phyloP scores from a whole-genome alignment of 2,113 vertebrate species.

The Rissa tridactyla region DNA sequence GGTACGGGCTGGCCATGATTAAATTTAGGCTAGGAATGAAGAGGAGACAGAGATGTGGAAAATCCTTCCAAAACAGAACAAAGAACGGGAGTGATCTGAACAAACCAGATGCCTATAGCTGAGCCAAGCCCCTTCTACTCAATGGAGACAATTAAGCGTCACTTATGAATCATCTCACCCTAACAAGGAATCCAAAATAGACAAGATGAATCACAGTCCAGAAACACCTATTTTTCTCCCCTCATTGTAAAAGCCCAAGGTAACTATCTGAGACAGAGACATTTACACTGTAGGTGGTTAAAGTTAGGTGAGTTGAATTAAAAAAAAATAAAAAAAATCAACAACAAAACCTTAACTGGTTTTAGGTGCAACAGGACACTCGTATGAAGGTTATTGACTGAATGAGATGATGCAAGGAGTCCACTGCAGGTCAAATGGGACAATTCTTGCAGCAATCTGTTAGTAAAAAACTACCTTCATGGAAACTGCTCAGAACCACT shows the following conservation, averaged over 20 bases:
- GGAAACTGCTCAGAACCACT: not conserved
- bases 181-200: slow-evolving; percentile 36
- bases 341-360: not conserved
- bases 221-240: slow-evolving; percentile 28
- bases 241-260: not conserved
- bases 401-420: not conserved
- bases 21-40: not conserved
- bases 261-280: not conserved
- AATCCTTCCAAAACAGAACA: not conserved
- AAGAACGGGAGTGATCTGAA: not conserved
- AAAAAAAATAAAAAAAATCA: not conserved
- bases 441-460: not conserved
- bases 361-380: not conserved
- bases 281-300: not conserved
- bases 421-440: not conserved
- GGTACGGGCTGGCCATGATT: not conserved
- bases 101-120: slow-evolving; percentile 18
- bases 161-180: slow-evolving; percentile 20
- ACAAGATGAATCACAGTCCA: slow-evolving; percentile 43
- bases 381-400: not conserved
- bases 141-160: not conserved
- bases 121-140: not conserved
- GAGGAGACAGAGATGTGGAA: not conserved
- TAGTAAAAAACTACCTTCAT: not conserved
- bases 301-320: not conserved